Evolutionary conservation across 2,113 vertebrate species (phyloP).

Genomic region (Pogonocichla stellata): DNA sequence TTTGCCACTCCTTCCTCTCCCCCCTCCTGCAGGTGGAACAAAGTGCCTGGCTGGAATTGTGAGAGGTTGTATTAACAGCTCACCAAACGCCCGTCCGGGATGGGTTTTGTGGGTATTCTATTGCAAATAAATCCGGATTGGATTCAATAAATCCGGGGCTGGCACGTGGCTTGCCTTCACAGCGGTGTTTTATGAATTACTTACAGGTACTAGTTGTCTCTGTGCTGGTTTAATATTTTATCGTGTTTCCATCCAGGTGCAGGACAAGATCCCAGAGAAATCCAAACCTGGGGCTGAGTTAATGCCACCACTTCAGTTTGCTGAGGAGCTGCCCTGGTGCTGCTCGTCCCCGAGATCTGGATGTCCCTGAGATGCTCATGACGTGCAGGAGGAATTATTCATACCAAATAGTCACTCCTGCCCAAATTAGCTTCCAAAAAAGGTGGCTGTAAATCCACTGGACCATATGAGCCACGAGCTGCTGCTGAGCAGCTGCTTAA

Average conservation of each 20-base stretch:
- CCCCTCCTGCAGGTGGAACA: accelerated
- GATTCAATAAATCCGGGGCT: too few relatives aligned
- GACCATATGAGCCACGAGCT: not conserved
- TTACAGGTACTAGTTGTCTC: not conserved
- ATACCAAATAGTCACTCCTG: not conserved
- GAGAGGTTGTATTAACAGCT: accelerated
- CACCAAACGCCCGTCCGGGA: not conserved
- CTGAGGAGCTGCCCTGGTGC: accelerated
- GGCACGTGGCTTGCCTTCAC: not conserved
- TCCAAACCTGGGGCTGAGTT: accelerated
- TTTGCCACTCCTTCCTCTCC: not conserved
- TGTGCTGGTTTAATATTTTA: not conserved
- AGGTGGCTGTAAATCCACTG: not conserved
- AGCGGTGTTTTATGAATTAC: accelerated
- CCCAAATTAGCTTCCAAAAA: not conserved
- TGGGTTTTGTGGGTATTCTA: not conserved
- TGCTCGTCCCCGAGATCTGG: not conserved
- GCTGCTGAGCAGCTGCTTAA: not conserved
- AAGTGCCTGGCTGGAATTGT: not conserved
- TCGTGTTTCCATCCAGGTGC: not conserved
- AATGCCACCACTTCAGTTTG: not conserved
- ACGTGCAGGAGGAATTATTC: not conserved
- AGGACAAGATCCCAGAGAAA: not conserved
- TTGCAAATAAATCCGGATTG: accelerated
- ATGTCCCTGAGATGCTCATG: not conserved